Evolutionary conservation across 2,113 vertebrate species (phyloP).

Genomic region (Pachycephala philippinensis): DNA sequence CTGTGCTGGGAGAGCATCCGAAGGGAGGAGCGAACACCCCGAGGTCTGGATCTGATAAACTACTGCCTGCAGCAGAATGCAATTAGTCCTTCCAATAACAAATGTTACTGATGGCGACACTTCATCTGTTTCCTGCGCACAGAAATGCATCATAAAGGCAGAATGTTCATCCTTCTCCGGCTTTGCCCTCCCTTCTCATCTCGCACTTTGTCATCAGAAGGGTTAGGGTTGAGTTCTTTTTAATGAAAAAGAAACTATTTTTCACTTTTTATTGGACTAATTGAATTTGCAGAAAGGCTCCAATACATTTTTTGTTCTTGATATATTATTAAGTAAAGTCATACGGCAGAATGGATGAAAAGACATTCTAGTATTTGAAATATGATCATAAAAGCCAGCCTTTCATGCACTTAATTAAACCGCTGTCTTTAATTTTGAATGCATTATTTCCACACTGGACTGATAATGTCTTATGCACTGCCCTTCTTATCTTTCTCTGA

Average conservation of each 20-base stretch:
- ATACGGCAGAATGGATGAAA: constrained; percentile 69
- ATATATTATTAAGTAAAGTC: constrained; percentile 70
- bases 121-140: constrained; percentile 12
- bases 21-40: background rate
- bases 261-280: constrained; percentile 76
- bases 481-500: constrained; percentile 62
- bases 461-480: constrained; percentile 56
- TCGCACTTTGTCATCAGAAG: constrained; percentile 42
- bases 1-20: background rate
- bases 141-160: constrained; percentile 38
- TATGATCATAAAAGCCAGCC: constrained; percentile 64
- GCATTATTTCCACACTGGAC: constrained; percentile 65
- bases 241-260: constrained; percentile 75
- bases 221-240: constrained; percentile 59
- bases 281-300: constrained; percentile 75
- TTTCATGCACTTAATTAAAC: constrained; percentile 77
- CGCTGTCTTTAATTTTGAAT: constrained; percentile 69
- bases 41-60: constrained; percentile 9
- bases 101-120: constrained; percentile 20
- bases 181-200: background rate
- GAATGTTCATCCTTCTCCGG: background rate
- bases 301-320: constrained; percentile 67
- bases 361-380: constrained; percentile 68
- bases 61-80: background rate
- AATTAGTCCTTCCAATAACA: constrained; percentile 51